Percentiles rank a stretch among this genome's conserved stretches.
phyloP scores from a whole-genome alignment of 2,113 vertebrate genomes.

The Eudorcas thomsonii region DNA sequence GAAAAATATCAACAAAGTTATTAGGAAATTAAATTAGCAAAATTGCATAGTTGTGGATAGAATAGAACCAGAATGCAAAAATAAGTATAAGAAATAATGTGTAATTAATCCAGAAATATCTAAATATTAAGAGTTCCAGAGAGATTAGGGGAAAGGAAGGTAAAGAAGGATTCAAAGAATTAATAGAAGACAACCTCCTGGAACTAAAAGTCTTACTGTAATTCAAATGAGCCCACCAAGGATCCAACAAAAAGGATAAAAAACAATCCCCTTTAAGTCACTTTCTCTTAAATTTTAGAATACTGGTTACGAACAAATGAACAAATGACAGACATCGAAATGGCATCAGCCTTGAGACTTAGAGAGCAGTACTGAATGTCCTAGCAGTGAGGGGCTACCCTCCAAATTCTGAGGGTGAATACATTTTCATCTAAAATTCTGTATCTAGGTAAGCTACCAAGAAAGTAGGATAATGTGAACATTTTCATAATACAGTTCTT shows the following conservation, averaged over 20 bases:
- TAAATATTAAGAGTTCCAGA: background rate
- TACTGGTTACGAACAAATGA: background rate
- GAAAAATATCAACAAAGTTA: background rate
- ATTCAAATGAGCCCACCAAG: background rate
- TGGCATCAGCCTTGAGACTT: background rate
- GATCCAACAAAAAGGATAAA: background rate
- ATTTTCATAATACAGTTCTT: background rate
- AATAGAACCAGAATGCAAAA: background rate
- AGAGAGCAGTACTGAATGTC: background rate
- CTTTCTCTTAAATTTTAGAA: background rate
- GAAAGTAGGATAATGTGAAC: background rate
- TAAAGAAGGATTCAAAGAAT: background rate
- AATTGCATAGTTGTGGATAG: background rate
- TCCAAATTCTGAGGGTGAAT: background rate
- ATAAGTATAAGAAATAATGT: background rate
- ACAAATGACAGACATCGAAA: background rate
- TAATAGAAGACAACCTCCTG: background rate
- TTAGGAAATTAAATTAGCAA: background rate
- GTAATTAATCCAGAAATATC: background rate
- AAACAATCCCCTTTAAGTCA: background rate
- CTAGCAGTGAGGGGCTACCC: background rate
- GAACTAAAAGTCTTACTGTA: background rate
- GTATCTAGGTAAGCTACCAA: background rate
- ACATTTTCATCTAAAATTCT: background rate
- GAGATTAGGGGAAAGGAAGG: background rate